Evolutionary conservation across 2,113 vertebrate species (phyloP).

Genomic region (Melanocharis versteri): DNA sequence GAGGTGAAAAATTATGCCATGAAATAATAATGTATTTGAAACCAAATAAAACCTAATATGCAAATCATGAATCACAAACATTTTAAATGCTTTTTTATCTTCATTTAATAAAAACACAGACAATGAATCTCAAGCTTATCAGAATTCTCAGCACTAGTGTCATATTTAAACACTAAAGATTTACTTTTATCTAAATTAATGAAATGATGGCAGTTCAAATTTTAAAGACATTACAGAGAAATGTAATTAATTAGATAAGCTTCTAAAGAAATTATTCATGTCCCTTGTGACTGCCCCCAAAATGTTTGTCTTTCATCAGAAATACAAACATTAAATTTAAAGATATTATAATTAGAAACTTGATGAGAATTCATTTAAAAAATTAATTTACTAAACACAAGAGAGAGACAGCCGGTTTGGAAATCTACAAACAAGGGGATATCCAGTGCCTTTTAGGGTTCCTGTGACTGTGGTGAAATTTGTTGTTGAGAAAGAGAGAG

Average conservation of each 20-base stretch:
- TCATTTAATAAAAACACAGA: slow-evolving; percentile 15
- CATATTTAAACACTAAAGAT: slow-evolving; percentile 66
- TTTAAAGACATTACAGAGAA: slow-evolving; percentile 85
- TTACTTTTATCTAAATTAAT: slow-evolving; percentile 85
- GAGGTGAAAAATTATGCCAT: not conserved
- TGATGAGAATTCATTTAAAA: slow-evolving; percentile 73
- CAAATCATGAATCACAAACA: not conserved
- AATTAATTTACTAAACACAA: slow-evolving; percentile 70
- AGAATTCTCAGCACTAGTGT: slow-evolving; percentile 59
- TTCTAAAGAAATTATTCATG: slow-evolving; percentile 91
- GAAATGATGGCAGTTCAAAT: slow-evolving; percentile 80
- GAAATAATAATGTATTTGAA: not conserved
- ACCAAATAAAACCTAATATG: not conserved
- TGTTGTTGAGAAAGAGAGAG: not conserved
- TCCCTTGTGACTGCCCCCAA: slow-evolving; percentile 78
- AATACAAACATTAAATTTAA: slow-evolving; percentile 78
- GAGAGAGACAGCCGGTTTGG: slow-evolving; percentile 10
- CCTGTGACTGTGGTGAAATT: not conserved
- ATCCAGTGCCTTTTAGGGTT: not conserved
- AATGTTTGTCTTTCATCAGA: slow-evolving; percentile 87
- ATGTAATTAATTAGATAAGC: slow-evolving; percentile 86
- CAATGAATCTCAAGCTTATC: slow-evolving; percentile 46
- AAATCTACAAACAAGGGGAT: slow-evolving; percentile 39
- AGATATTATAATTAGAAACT: slow-evolving; percentile 77
- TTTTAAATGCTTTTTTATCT: not conserved